Conservation (phyloP, 2,113 vertebrate species). For the Paraplagusia blochii region DNA sequence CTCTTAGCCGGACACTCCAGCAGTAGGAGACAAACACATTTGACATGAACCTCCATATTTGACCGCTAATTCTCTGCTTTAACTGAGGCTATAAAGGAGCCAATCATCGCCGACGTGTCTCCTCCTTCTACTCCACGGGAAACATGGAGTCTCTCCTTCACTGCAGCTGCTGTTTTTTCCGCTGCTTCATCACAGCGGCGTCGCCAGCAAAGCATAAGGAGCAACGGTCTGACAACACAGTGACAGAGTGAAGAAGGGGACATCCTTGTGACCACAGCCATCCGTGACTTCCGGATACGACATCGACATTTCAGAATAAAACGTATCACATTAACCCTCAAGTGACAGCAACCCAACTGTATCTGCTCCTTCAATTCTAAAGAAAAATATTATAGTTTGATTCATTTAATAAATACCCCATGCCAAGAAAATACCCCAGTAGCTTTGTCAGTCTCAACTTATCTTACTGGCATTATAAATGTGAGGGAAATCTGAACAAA, state of each 20-base stretch:
- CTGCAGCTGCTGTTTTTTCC: slow-evolving; percentile 20
- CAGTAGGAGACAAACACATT: no score
- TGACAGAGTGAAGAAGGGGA: slow-evolving; percentile 49
- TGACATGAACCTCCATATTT: no score
- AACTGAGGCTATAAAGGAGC: no score
- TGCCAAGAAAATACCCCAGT: no score
- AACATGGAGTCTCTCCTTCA: slow-evolving; percentile 4
- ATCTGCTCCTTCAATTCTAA: no score
- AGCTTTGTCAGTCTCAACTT: no score
- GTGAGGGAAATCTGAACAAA: no score
- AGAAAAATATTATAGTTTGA: no score
- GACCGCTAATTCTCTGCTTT: no score
- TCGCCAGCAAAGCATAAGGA: slow-evolving; percentile 36
- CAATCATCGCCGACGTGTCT: background rate
- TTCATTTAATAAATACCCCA: no score
- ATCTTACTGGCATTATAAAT: no score
- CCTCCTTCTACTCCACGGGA: slow-evolving; percentile 21
- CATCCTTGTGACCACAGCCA: slow-evolving; percentile 66
- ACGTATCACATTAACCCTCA: background rate
- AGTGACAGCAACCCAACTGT: no score
- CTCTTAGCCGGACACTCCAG: background rate
- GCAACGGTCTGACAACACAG: slow-evolving; percentile 37
- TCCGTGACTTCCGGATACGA: slow-evolving; percentile 33
- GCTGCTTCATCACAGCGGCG: slow-evolving; percentile 32
- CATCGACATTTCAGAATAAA: slow-evolving; percentile 48